A percentile compares a stretch with the other conserved stretches of the same genome.
These are phyloP conservation scores for Drosophila nebulosa DNA, from an alignment of 1,140 invertebrate genomes.

Conservation along the genomic window DNA sequence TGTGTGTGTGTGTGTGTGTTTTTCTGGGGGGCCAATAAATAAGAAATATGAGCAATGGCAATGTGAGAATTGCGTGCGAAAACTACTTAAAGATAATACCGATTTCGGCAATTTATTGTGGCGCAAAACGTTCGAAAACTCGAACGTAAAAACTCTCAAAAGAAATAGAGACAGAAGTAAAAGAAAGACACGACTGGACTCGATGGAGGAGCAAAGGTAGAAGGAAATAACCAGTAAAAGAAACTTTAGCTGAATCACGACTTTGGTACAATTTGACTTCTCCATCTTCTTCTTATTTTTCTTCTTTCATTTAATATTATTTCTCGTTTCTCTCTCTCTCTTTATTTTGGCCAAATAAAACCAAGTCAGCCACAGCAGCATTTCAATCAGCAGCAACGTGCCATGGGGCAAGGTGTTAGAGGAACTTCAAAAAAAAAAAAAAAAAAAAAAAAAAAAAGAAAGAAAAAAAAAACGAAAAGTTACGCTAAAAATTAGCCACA, in stretches of 20 bases:
- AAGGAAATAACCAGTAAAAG: conserved; percentile 29
- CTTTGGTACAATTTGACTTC: conserved; percentile 64
- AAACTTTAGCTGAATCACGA: conserved; percentile 70
- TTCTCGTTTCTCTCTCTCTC: neutral
- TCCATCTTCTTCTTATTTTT: conserved; percentile 3
- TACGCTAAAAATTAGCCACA: conserved; percentile 65
- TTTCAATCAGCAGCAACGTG: conserved; percentile 74
- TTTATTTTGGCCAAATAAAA: conserved; percentile 8
- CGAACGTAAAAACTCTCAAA: neutral
- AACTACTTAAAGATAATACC: conserved; percentile 53
- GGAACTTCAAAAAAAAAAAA: conserved; percentile 37
- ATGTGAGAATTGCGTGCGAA: conserved; percentile 61
- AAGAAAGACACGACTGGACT: neutral
- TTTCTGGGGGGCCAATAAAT: conserved; percentile 14
- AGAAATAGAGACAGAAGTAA: neutral
- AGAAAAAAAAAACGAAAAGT: conserved; percentile 18
- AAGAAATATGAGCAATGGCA: conserved; percentile 40
- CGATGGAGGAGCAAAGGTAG: neutral
- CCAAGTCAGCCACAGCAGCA: conserved; percentile 34
- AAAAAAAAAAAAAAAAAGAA: conserved; percentile 44
- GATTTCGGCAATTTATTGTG: conserved; percentile 45
- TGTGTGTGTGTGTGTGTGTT: neutral
- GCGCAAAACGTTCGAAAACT: neutral
- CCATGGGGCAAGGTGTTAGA: conserved; percentile 48
- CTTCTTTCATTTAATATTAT: neutral